A percentile compares a stretch with the other conserved stretches of the same genome.
Conservation (phyloP, 2,797 vertebrate genomes). For the Hemitrygon akajei region DNA sequence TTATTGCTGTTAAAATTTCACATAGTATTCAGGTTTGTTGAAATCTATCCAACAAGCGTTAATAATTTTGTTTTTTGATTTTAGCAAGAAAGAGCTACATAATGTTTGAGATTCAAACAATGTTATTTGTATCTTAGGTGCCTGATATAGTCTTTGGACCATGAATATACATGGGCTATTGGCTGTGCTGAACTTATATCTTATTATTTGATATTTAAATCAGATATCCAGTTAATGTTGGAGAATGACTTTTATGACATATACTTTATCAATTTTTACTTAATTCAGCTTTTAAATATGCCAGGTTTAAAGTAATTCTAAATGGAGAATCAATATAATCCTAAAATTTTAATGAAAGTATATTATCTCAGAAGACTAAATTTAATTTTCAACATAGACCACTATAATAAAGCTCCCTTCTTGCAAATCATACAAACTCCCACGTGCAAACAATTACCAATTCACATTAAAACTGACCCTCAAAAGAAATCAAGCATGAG, state of each 20-base stretch:
- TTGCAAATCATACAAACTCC: neutral
- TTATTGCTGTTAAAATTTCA: neutral
- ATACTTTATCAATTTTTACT: neutral
- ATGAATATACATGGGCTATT: neutral
- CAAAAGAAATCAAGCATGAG: neutral
- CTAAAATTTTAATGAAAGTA: neutral
- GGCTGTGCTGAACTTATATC: too few species aligned
- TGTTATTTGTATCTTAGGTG: neutral
- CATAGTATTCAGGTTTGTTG: neutral
- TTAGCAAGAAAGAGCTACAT: neutral
- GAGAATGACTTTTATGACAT: neutral
- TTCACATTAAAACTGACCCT: neutral
- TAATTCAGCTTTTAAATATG: neutral
- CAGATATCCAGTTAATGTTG: neutral
- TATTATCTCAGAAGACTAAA: neutral
- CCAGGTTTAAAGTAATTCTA: neutral
- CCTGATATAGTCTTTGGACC: neutral
- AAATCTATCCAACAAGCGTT: neutral
- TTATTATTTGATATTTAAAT: neutral
- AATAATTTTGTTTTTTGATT: neutral
- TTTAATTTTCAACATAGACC: neutral
- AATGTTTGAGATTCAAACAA: neutral
- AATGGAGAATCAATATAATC: neutral
- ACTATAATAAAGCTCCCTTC: neutral
- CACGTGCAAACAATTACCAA: neutral